Evolutionary conservation across 2,888 invertebrate genomes (phyloP), one percentile per base, ranked within the genome.

Genomic region (Melanchra persicariae): DNA sequence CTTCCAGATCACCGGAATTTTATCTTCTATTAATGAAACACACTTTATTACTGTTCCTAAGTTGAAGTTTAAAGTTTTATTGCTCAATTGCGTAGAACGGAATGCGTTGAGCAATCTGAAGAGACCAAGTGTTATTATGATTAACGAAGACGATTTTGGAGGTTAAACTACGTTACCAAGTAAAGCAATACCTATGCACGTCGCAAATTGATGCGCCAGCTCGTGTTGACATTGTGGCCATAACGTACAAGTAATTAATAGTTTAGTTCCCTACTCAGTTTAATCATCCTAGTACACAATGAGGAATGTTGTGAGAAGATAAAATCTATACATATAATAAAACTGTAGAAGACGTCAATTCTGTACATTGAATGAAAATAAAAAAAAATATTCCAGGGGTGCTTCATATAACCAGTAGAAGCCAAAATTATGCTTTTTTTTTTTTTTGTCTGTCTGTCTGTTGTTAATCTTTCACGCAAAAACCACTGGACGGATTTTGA

Each of bases 31-130:
- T 75, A 68, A 63, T 55, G 51, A 72, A 67, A 54, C 30, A 64
- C 12, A 34, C 9, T 26, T 15, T 37, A 15, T 57, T 34, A 26
- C 62, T 22, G n/a, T 45, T 17, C 12, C 6, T 62, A 54, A 54
- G 34, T 52, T 45, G 12, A 60, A 37, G 8, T 22, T 45, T 55
- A 34, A n/a, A 54, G 22, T 37, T 45, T 26, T 17, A 22, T 81
- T 70, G 45, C 51, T 45, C 22, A 40, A 59, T 47, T 51, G 30
- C 34, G 24, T 59, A 24, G 19, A 19, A 10, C 40, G 79, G 64
- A 64, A 75, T 60, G 67, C 5, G 34, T 76, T 70, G 43, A 52
- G 73, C 52, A 77, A 81, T 71, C 65, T 63, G n/a, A 68, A 67
- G 63, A 37, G 58, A 78, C 64, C 43, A 45, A 34, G 64, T 65